A percentile compares a stretch with the other conserved stretches of the same genome.
Evolutionary conservation across 1,140 invertebrate genomes (phyloP).

Genomic region (Drosophila kurseongensis): DNA sequence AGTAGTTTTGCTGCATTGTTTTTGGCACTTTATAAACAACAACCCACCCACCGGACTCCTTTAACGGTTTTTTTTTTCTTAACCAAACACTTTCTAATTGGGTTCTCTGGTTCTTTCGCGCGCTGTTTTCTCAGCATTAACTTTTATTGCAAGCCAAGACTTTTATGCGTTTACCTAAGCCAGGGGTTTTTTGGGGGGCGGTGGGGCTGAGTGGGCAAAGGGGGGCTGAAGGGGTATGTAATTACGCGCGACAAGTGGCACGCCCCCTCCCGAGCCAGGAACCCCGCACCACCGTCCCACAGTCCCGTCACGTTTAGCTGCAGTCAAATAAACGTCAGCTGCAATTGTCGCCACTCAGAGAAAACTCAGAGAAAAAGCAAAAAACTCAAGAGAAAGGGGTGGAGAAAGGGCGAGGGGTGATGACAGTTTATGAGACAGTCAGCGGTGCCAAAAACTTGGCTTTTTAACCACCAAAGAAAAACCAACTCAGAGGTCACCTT

Average conservation of each 20-base stretch:
- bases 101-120: conserved; percentile 20
- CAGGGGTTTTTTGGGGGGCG: not conserved
- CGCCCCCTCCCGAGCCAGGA: conserved; percentile 11
- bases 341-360: conserved; percentile 49
- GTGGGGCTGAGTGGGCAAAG: not conserved
- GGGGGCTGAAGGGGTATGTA: conserved; percentile 42
- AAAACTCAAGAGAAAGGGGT: not conserved
- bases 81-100: conserved; percentile 69
- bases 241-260: conserved; percentile 75
- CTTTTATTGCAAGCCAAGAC: conserved; percentile 62
- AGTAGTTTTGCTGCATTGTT: conserved; percentile 19
- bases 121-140: conserved; percentile 57
- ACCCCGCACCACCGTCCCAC: not conserved
- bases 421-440: conserved; percentile 37
- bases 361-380: not conserved
- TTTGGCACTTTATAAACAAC: conserved; percentile 63
- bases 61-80: not conserved
- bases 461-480: not conserved
- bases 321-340: conserved; percentile 77
- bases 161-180: conserved; percentile 52
- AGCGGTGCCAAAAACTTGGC: not conserved
- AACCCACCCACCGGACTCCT: conserved; percentile 5
- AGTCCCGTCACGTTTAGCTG: conserved; percentile 71
- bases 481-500: not conserved
- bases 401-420: not conserved